Evolutionary conservation across 2,113 vertebrate species (phyloP).

Genomic region (Pontoporia blainvillei): DNA sequence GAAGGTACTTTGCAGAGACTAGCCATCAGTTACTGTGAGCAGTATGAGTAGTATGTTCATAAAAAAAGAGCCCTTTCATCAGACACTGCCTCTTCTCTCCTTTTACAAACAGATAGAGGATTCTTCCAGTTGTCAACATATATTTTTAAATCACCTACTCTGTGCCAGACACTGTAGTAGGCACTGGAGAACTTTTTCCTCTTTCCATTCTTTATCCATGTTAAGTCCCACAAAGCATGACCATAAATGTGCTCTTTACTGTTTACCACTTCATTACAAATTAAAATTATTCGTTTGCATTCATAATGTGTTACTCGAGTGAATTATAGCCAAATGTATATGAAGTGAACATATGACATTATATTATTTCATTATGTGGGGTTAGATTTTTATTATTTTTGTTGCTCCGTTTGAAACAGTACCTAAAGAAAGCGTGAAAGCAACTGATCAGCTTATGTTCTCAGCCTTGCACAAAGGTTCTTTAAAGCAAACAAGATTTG

Average conservation of each 20-base stretch:
- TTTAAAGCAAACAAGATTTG: background rate
- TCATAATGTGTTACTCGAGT: background rate
- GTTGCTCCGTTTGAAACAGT: background rate
- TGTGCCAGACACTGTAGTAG: background rate
- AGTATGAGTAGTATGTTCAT: background rate
- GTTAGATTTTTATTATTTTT: background rate
- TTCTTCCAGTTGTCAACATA: background rate
- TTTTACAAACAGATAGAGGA: background rate
- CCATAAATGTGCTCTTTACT: background rate
- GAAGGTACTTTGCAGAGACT: background rate
- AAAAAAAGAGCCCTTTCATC: background rate
- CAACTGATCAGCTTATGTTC: background rate
- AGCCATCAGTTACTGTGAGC: background rate
- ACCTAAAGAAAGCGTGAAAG: background rate
- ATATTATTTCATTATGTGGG: background rate
- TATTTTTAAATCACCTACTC: background rate
- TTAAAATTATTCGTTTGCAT: background rate
- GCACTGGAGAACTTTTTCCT: background rate
- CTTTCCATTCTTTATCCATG: background rate
- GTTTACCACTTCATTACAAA: background rate
- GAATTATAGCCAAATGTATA: background rate
- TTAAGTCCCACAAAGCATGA: background rate
- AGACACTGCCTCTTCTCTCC: background rate
- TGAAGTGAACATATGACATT: background rate
- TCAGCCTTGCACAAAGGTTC: background rate